Evolutionary conservation across 1,140 invertebrate species (phyloP).

Genomic region (Hesperophylax magnus): DNA sequence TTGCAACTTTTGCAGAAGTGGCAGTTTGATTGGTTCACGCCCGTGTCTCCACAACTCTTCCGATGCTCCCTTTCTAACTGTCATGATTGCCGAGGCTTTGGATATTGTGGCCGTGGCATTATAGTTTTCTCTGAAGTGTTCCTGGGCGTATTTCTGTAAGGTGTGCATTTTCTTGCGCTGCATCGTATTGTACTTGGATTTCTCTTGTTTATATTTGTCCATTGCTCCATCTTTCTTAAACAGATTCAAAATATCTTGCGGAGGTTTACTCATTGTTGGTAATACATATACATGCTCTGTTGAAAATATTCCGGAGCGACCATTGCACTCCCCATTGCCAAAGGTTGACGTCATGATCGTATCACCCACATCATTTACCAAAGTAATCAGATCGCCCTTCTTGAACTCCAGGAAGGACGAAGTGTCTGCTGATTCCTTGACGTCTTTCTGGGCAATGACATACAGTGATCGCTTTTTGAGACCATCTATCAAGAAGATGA

Average conservation of each 20-base stretch:
- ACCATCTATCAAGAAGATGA: slow-evolving; percentile 89
- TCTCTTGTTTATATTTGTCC: slow-evolving; percentile 63
- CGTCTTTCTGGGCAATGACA: slow-evolving; percentile 78
- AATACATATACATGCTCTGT: slow-evolving; percentile 90
- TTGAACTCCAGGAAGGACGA: slow-evolving; percentile 76
- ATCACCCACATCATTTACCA: slow-evolving; percentile 85
- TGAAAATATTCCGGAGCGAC: slow-evolving; percentile 85
- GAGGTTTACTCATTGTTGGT: slow-evolving; percentile 86
- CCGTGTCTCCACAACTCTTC: slow-evolving; percentile 88
- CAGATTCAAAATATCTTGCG: slow-evolving; percentile 70
- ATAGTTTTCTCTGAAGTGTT: slow-evolving; percentile 81
- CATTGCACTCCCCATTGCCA: slow-evolving; percentile 81
- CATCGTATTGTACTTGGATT: slow-evolving; percentile 70
- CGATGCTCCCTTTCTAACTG: slow-evolving; percentile 71
- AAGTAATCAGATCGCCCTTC: slow-evolving; percentile 88
- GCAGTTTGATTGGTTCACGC: slow-evolving; percentile 87
- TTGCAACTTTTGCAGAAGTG: slow-evolving; percentile 86
- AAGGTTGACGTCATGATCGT: slow-evolving; percentile 81
- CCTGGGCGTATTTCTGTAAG: slow-evolving; percentile 84
- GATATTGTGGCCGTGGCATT: slow-evolving; percentile 70
- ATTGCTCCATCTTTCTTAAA: slow-evolving; percentile 73
- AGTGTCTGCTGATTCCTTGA: slow-evolving; percentile 75
- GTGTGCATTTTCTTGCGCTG: slow-evolving; percentile 82
- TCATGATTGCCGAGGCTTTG: slow-evolving; percentile 76
- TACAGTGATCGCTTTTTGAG: slow-evolving; percentile 89